Evolutionary conservation across 2,113 vertebrate genomes (phyloP), one percentile per base, ranked within the genome.

Genomic region (Neofelis nebulosa): DNA sequence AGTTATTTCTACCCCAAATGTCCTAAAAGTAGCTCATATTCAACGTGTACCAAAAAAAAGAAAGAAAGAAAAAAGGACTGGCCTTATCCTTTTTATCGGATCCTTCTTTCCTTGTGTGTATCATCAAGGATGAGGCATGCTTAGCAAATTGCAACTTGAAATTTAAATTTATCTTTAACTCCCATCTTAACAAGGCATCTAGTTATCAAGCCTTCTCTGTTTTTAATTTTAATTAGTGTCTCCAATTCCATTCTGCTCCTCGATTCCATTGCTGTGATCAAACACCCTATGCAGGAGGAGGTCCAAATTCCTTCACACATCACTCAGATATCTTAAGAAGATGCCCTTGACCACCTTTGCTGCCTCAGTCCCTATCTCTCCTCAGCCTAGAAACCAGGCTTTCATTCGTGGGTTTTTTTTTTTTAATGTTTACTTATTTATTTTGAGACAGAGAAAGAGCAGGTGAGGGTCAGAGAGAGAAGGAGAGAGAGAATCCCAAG

Each of bases 91-190:
- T 48, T 93, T 66, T 45, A 78, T 29, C 57, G 5, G 33, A 89
- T 57, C 18, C 25, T 81, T 86, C 31, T 90, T 93, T 94, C 55
- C 41, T 41, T 38, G 4, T 85, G 52, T 5, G 89, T 61, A 61
- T 81, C 29, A 78, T 12, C 36, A 85, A 94, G 27, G 10, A 57
- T 48, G 9, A 85, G 21, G 3, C 21, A 48, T 36, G 5, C 25
- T 86, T 82, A 89, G 57, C 41, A 92, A 88, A 57, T 14, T 87
- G 7, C 25, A 94, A 79, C 69, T 93, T 90, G 27, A 69, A 86
- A 66, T 96, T 80, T 82, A 78, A 94, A 76, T 94, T 33, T 84
- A n/a, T 36, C 66, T 92, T 90, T 94, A 23, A 90, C 15, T 86
- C 57, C 9, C 89, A 31, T n/a, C 41, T 93, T 94, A 89, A 86